phyloP scores from a whole-genome alignment of 2,113 vertebrate species.

The Baryphthengus martii region DNA sequence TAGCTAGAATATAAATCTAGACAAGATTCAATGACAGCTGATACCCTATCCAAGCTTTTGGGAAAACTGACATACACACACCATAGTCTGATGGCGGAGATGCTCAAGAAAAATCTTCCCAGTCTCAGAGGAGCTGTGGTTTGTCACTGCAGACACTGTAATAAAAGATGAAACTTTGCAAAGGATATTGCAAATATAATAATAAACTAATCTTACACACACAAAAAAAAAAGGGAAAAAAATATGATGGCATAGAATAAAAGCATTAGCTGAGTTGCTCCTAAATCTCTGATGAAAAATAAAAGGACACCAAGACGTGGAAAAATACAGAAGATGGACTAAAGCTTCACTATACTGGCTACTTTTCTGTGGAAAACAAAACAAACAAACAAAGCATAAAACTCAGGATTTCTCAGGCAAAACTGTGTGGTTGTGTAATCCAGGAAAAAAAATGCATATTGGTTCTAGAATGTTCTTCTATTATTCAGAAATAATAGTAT shows the following conservation, averaged over 20 bases:
- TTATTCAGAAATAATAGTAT: neutral
- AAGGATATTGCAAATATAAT: neutral
- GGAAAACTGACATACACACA: constrained; percentile 38
- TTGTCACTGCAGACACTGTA: neutral
- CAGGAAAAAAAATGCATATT: neutral
- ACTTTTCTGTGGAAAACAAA: neutral
- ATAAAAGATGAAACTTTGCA: neutral
- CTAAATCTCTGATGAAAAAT: neutral
- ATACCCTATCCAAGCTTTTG: constrained; percentile 25
- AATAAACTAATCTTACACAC: neutral
- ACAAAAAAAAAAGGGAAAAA: neutral
- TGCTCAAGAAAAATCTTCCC: constrained; percentile 4
- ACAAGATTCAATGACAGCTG: constrained; percentile 39
- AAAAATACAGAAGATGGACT: neutral
- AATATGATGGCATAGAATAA: neutral
- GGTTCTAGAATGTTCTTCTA: neutral
- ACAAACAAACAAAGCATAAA: accelerated
- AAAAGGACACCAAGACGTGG: neutral
- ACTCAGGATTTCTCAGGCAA: neutral
- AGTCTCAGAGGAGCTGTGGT: neutral
- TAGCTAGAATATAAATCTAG: constrained; percentile 48
- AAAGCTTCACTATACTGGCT: neutral
- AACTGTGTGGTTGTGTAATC: neutral
- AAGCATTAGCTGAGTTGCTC: neutral
- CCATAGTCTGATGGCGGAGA: neutral